phyloP scores from a whole-genome alignment of 2,113 vertebrate genomes.

The Rana temporaria region DNA sequence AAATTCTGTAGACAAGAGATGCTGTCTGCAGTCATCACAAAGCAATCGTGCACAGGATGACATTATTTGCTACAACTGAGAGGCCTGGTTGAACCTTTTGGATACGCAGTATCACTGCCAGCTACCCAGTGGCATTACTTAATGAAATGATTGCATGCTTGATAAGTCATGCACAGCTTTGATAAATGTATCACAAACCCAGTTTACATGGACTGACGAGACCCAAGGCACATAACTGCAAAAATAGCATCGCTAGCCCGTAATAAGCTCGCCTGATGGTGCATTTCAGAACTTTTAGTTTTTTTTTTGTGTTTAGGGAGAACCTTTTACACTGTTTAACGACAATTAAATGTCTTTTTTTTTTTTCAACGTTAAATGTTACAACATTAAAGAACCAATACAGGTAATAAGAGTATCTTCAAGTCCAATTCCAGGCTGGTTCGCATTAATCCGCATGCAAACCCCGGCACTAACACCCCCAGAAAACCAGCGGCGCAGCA shows the following conservation, averaged over 20 bases:
- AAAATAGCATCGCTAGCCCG: conserved; percentile 32
- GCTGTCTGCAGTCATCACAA: conserved; percentile 18
- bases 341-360: too few relatives aligned
- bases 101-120: conserved; percentile 49
- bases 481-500: too few relatives aligned
- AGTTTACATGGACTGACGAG: conserved; percentile 49
- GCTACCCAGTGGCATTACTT: conserved; percentile 56
- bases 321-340: neutral
- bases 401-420: too few relatives aligned
- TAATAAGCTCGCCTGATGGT: conserved; percentile 19
- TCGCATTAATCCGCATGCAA: too few relatives aligned
- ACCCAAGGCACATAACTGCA: conserved; percentile 33
- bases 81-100: conserved; percentile 48
- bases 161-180: conserved; percentile 51
- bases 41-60: conserved; percentile 46
- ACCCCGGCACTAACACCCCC: too few relatives aligned
- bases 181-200: conserved; percentile 52
- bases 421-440: too few relatives aligned
- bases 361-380: too few relatives aligned
- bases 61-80: conserved; percentile 39
- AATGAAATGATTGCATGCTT: conserved; percentile 53
- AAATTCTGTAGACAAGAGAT: conserved; percentile 13
- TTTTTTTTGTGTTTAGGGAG: neutral
- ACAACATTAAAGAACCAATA: too few relatives aligned
- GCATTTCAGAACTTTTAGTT: conserved; percentile 20